A percentile compares a stretch with the other conserved stretches of the same genome.
Conservation (phyloP, 2,797 vertebrate species). For the Taenioides sp. region DNA sequence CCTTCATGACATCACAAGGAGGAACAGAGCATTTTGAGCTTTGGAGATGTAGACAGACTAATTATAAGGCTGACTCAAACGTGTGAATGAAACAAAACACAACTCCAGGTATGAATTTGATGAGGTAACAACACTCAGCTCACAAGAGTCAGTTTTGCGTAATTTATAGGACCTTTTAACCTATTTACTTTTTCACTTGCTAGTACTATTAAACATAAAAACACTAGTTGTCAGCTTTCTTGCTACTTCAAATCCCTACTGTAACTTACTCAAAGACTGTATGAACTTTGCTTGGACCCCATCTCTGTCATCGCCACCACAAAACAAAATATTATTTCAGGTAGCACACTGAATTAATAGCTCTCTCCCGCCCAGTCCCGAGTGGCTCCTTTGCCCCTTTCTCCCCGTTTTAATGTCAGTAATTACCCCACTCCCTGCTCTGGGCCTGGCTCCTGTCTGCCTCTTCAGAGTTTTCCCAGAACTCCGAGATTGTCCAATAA, state of each 20-base stretch:
- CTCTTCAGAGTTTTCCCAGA: conserved; percentile 49
- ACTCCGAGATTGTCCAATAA: conserved; percentile 51
- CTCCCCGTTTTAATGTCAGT: conserved; percentile 37
- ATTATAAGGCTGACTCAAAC: no score
- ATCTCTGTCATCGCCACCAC: background rate
- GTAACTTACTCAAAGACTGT: background rate
- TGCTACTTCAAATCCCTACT: background rate
- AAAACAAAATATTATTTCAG: conserved; percentile 19
- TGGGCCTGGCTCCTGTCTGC: conserved; percentile 47
- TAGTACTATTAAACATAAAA: background rate
- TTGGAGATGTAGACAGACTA: no score
- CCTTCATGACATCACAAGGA: no score
- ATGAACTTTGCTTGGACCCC: conserved; percentile 10
- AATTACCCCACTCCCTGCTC: conserved; percentile 22
- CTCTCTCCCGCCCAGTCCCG: conserved; percentile 4
- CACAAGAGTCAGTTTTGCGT: no score
- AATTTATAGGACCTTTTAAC: no score
- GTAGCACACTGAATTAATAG: conserved; percentile 17
- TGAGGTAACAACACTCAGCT: no score
- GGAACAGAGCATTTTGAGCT: no score
- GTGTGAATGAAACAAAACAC: no score
- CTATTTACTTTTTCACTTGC: background rate
- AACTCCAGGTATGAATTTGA: no score
- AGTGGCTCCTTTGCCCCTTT: background rate
- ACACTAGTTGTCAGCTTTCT: background rate